Evolutionary conservation across 2,888 invertebrate genomes (phyloP), one percentile per base, ranked within the genome.

Genomic region (Eupeodes luniger): DNA sequence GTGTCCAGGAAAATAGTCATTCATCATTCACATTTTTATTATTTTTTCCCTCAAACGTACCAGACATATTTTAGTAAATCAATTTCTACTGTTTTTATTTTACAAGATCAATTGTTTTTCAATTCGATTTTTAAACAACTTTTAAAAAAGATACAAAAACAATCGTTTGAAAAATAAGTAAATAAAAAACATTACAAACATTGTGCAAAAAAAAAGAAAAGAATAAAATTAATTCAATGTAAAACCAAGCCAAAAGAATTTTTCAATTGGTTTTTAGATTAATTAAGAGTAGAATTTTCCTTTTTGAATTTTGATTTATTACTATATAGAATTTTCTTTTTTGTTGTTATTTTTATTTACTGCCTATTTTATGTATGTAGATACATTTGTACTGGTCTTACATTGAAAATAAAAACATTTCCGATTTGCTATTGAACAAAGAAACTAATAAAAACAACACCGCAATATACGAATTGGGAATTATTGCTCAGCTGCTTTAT

Each of bases 261-360:
- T 27, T 59, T 66, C 64, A 74, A 66, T 74, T 81, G 66, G 49
- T 66, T 57, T 64, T 59, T 5, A 67, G 67, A 77, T 67, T 66
- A 74, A 81, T 74, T 57, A 81, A 34, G 27, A 27, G 27, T 34
- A 7, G 57, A 66, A 49, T 16, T 44, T 81, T 67, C 66, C 66
- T 67, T 81, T 40, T 51, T 59, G 66, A 67, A 67, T 75, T 66
- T 69, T 81, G 64, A 74, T 74, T 81, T 81, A 81, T 74, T 66
- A 44, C 74, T 59, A 49, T 40, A 44, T 7, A 34, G 34, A 74
- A 59, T n/a, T 55, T 66, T 27, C 27, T 27, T 27, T 3, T 27
- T 27, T 27, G 27, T 27, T 27, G 27, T 61, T 19, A 34, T 47
- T 14, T 55, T 19, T 27, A 14, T 47, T 44, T 12, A 47, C 47